Evolutionary conservation across 2,113 vertebrate genomes (phyloP).

Genomic region (Drymodes brunneopygia): DNA sequence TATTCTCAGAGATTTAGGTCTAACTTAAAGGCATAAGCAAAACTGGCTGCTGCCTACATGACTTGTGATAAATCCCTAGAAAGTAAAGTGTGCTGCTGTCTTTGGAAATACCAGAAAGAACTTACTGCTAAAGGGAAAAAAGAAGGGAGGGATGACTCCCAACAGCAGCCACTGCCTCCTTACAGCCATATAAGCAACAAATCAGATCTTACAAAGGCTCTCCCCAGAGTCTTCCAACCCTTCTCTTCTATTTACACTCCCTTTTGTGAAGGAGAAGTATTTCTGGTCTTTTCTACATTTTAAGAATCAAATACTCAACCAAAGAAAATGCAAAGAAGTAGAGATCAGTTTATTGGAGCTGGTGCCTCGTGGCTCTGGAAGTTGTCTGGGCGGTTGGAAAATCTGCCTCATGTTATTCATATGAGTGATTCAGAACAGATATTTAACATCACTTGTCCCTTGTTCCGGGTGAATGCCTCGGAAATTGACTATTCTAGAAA

Average conservation of each 20-base stretch:
- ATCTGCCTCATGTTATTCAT: neutral
- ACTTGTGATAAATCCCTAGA: neutral
- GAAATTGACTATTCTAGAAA: neutral
- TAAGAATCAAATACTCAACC: neutral
- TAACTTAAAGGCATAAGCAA: neutral
- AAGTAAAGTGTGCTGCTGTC: neutral
- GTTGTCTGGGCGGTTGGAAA: neutral
- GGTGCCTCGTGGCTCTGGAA: neutral
- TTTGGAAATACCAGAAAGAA: neutral
- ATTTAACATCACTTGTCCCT: neutral
- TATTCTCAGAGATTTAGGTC: neutral
- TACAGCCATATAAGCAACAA: neutral
- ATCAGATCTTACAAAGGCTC: neutral
- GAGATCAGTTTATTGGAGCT: neutral
- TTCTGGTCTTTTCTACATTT: neutral
- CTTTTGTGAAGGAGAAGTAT: neutral
- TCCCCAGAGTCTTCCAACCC: neutral
- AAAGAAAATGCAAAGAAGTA: neutral
- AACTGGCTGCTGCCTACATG: neutral
- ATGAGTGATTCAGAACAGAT: neutral
- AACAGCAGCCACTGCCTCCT: neutral
- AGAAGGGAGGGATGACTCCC: neutral
- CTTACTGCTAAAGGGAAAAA: neutral
- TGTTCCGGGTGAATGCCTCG: neutral
- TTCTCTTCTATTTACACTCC: neutral